Base-by-base conservation (phyloP, 2,888 invertebrate genomes). In the Aricia artaxerxes region DNA sequence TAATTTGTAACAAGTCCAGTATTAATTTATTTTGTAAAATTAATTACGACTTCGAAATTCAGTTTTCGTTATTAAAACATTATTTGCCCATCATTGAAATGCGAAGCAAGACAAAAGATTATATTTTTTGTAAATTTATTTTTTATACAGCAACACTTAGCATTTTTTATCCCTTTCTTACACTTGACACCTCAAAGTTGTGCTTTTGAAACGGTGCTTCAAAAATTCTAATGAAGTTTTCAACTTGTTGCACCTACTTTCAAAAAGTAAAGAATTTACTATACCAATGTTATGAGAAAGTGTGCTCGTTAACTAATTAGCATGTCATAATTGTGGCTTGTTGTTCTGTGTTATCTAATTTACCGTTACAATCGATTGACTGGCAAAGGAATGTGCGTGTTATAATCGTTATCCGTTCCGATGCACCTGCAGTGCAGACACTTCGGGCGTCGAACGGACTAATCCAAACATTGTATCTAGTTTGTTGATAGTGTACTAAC, bases 391-490 rank as follows among this genome's bases (percentile, higher is more conserved):
- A 91, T 89, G 88, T 88, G 85, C 86, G 85, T 87, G 87, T 85
- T 88, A 86, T 78, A 78, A 85, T 84, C 82, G 82, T 86, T 87
- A 87, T 89, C 88, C 90, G 89, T 91, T 92, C 89, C 85, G 87
- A 92, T 93, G 93, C 93, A 94, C 92, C 93, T 93, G 93, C 92
- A 89, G 84, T 88, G 88, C 88, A 86, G 81, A 82, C 82, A 83
- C 82, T 80, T 85, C 81, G 82, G 80, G 82, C 81, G 83, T 83
- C 83, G 83, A 79, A 79, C 78, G 78, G 60, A 82, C 82, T 82
- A 77, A 81, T 81, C 79, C 80, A 80, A 80, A 81, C 80, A 81
- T 83, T 82, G 81, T 81, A 77, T 80, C 79, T 75, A 80, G 79
- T 81, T 83, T 82, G 81, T 87, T 85, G 31, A 24, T 83, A 86